phyloP scores from a whole-genome alignment of 2,888 invertebrate genomes.

The Itoplectis maculator region DNA sequence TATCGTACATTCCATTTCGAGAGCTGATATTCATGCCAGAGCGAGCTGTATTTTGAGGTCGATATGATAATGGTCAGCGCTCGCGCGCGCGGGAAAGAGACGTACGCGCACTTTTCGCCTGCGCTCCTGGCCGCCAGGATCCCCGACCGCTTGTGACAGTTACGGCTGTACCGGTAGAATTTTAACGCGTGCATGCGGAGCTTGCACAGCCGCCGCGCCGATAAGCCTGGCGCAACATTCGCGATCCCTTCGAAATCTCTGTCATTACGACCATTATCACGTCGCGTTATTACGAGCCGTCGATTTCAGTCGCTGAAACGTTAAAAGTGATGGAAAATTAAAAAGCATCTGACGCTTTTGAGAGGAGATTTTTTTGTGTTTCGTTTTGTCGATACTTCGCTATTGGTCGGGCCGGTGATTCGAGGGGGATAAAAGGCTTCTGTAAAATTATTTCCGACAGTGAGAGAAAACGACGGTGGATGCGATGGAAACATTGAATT shows the following conservation, averaged over 20 bases:
- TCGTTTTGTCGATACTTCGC: neutral
- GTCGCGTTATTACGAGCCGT: slow-evolving; percentile 25
- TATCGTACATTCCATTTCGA: slow-evolving; percentile 62
- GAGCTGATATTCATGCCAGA: slow-evolving; percentile 63
- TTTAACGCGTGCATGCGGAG: slow-evolving; percentile 58
- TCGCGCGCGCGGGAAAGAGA: slow-evolving; percentile 49
- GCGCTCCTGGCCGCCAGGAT: slow-evolving; percentile 43
- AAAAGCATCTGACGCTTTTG: neutral
- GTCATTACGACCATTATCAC: slow-evolving; percentile 66
- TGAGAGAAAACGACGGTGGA: neutral
- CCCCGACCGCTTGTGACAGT: slow-evolving; percentile 61
- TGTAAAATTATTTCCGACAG: neutral
- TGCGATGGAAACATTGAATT: neutral
- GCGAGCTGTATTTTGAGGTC: slow-evolving; percentile 59
- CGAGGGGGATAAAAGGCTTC: neutral
- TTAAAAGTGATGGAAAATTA: neutral
- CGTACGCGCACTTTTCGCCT: slow-evolving; percentile 49
- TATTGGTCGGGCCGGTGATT: neutral
- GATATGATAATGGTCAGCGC: slow-evolving; percentile 57
- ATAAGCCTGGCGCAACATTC: slow-evolving; percentile 55
- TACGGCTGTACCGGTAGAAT: slow-evolving; percentile 58
- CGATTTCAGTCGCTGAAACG: slow-evolving; percentile 42
- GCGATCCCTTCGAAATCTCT: slow-evolving; percentile 40
- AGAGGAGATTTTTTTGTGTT: neutral
- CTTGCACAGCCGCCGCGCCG: slow-evolving; percentile 39